A percentile compares a stretch with the other conserved stretches of the same genome.
phyloP scores from a whole-genome alignment of 2,888 invertebrate species.

The Hartigia nigra region DNA sequence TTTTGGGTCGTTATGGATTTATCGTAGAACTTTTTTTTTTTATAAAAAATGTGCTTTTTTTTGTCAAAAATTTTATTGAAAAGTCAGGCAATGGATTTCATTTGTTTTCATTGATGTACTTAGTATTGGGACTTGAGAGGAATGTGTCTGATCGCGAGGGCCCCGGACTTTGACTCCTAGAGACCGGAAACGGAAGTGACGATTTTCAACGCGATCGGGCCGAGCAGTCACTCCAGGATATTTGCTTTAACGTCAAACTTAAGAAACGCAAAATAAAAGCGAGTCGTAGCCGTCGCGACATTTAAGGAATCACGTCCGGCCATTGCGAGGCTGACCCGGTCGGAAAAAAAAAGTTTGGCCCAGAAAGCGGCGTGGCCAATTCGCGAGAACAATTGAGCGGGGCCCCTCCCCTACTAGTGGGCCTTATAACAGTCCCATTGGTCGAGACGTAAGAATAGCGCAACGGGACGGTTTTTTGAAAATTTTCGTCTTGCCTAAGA shows the following conservation, averaged over 20 bases:
- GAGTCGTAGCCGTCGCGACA: slow-evolving; percentile 28
- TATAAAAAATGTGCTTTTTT: neutral
- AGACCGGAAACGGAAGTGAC: slow-evolving; percentile 50
- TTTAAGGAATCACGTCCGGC: slow-evolving; percentile 48
- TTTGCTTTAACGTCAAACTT: slow-evolving; percentile 48
- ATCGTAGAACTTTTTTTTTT: neutral
- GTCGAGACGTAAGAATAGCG: slow-evolving; percentile 47
- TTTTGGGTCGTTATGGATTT: neutral
- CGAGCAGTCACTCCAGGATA: slow-evolving; percentile 44
- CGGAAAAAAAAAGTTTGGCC: slow-evolving; percentile 18
- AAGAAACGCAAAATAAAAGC: slow-evolving; percentile 32
- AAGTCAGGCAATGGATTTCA: neutral
- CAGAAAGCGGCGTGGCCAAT: slow-evolving; percentile 24
- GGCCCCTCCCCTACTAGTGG: neutral
- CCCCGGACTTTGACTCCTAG: slow-evolving; percentile 6
- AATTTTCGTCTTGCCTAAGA: slow-evolving; percentile 30
- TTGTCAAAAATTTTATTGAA: neutral
- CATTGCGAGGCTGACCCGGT: slow-evolving; percentile 33
- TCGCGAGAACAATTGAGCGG: slow-evolving; percentile 28
- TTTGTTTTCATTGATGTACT: no score
- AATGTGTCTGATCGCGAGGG: neutral
- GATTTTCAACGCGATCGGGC: slow-evolving; percentile 46
- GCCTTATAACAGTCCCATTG: slow-evolving; percentile 31
- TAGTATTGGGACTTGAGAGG: no score
- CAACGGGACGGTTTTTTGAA: slow-evolving; percentile 46